Evolutionary conservation across 2,888 invertebrate genomes (phyloP).

Genomic region (Drosophila rellima): DNA sequence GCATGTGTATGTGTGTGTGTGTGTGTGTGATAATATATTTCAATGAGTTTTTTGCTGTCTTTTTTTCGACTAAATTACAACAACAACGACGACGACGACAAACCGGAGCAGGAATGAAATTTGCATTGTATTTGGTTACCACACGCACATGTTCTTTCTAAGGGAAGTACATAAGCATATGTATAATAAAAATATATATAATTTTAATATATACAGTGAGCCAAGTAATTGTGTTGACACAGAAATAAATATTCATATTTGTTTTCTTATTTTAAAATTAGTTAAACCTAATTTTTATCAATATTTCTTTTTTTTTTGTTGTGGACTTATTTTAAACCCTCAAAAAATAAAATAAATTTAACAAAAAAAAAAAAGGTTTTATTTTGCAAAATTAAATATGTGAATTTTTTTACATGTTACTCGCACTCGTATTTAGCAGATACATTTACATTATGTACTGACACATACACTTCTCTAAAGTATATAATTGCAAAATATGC

Average conservation of each 20-base stretch:
- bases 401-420: too few species aligned
- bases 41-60: conserved; percentile 44
- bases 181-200: background rate
- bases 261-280: background rate
- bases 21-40: conserved; percentile 60
- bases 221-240: background rate
- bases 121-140: conserved; percentile 82
- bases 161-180: background rate
- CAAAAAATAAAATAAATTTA: too few species aligned
- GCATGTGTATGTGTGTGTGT: conserved; percentile 42
- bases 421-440: conserved; percentile 17
- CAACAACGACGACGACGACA: conserved; percentile 19
- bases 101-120: conserved; percentile 50
- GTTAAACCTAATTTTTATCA: background rate
- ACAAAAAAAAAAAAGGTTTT: too few species aligned
- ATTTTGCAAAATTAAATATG: too few species aligned
- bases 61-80: conserved; percentile 62
- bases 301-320: background rate
- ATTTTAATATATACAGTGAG: background rate
- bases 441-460: conserved; percentile 16
- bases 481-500: background rate
- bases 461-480: conserved; percentile 31
- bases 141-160: conserved; percentile 65
- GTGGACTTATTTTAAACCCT: too few species aligned
- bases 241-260: background rate